Evolutionary conservation across 2,888 invertebrate species (phyloP), one percentile per base, ranked within the genome.

Genomic region (Xestia sexstrigata): DNA sequence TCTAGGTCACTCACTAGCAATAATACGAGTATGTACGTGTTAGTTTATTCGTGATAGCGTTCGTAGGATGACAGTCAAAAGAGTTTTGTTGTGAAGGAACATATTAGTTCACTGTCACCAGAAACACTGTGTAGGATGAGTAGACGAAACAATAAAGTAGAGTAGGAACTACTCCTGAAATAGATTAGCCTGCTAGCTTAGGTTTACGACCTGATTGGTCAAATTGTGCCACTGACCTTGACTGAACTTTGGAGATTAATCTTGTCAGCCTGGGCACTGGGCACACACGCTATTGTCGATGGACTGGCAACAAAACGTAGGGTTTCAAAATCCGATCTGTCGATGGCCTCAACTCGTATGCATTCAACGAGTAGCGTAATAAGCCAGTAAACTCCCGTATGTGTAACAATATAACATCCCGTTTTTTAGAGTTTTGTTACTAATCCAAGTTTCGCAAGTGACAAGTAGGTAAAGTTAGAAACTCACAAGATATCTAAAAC

Each of bases 141-240:
- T 62, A 68, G 26, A n/a, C 15, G 23, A 35, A 55, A 39, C 26
- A 83, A 70, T 63, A 68, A 49, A 73, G 62, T 58, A 58, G 9
- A n/a, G 17, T 45, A 60, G 42, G 30, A 69, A 69, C 45, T 17
- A 69, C 45, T 69, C n/a, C 55, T 26, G 58, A 83, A 79, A 73
- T 70, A 70, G 69, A 39, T 83, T 39, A 52, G 13, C n/a, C 47
- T 15, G 42, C 26, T 26, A 62, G 45, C 39, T 70, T 63, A 62
- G 62, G 66, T 75, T 74, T 75, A 75, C 76, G 66, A 67, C 42
- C 84, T 52, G 63, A 55, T 74, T 71, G 63, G 23, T 45, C 35
- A 71, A 79, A 71, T 78, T 65, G 58, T 71, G 60, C 63, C 70
- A 58, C 45, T 83, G 67, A 74, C 84, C 79, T 83, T 30, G 58